Conservation (phyloP, 1,140 invertebrate genomes). For the Rhopalosiphum maidis region DNA sequence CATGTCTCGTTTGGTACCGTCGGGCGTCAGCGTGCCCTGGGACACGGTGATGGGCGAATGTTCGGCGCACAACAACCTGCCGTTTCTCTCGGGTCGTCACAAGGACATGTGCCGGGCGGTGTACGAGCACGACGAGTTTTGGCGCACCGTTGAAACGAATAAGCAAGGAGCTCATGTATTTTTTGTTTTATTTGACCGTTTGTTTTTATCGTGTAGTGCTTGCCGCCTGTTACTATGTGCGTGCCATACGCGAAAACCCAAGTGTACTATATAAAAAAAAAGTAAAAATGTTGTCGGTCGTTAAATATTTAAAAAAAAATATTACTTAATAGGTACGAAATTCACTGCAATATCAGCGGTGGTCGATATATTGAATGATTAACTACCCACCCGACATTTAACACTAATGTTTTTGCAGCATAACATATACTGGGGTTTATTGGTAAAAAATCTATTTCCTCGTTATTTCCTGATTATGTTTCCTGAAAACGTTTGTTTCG, state of each 20-base stretch:
- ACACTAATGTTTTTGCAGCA: too few relatives aligned
- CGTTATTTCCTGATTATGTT: too few relatives aligned
- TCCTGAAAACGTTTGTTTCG: too few relatives aligned
- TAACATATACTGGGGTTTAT: too few relatives aligned
- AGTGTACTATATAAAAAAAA: neutral
- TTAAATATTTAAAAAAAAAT: too few relatives aligned
- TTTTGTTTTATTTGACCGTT: neutral
- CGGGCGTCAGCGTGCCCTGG: neutral
- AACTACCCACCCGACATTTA: too few relatives aligned
- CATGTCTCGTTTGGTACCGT: neutral
- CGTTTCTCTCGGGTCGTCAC: neutral
- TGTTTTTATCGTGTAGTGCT: too few relatives aligned
- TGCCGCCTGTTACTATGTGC: neutral
- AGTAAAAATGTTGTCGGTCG: too few relatives aligned
- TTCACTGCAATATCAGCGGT: too few relatives aligned
- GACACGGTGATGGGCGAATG: neutral
- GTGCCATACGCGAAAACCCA: neutral
- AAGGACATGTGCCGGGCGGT: neutral
- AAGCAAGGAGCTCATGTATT: neutral
- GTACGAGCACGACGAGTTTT: neutral
- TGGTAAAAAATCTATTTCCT: too few relatives aligned
- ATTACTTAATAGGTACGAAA: too few relatives aligned
- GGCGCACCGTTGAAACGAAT: neutral
- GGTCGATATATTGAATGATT: too few relatives aligned
- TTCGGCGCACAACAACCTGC: conserved; percentile 8